Evolutionary conservation across 2,888 invertebrate species (phyloP), one percentile per base, ranked within the genome.

Genomic region (Drosophila testacea): DNA sequence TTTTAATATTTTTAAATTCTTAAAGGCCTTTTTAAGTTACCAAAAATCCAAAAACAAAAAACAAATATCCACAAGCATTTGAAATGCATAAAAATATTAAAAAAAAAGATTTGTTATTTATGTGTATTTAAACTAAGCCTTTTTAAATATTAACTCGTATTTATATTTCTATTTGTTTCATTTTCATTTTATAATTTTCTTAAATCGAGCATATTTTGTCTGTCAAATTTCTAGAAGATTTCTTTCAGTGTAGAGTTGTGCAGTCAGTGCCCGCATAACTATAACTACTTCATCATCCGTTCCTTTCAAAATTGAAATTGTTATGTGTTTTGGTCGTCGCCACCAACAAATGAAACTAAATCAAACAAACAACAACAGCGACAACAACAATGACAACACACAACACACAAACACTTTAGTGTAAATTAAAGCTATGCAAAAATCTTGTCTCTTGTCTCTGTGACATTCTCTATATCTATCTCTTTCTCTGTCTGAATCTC

Each of bases 251-350:
- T 55, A 68, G 16, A 47, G 44, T 28, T 64, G 42, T 50, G 34
- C 39, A 41, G 32, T n/a, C 50, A 28, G 9, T 34, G 72, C 77
- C 73, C 77, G 76, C 76, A 76, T 76, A 75, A 64, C 63, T 75
- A 50, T 63, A 67, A 66, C 70, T 70, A 75, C 75, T 56, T 42
- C 68, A 71, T 62, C 72, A 72, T 68, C 34, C 62, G 10, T 52
- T 63, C 51, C 69, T 56, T 72, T 72, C 56, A 34, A 62, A 69
- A 65, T 41, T 16, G 56, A 65, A 69, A 65, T 48, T 16, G 51
- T 54, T 61, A 57, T 73, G 57, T 61, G 51, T 50, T 72, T 72
- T 60, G 48, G 54, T 55, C 32, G 55, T 60, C 34, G 69, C 56
- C 73, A 36, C 51, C 68, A 74, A 54, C 57, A 50, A 69, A 61